A percentile compares a stretch with the other conserved stretches of the same genome.
Evolutionary conservation across 2,113 vertebrate species (phyloP).

Genomic region (Cephalopterus ornatus): DNA sequence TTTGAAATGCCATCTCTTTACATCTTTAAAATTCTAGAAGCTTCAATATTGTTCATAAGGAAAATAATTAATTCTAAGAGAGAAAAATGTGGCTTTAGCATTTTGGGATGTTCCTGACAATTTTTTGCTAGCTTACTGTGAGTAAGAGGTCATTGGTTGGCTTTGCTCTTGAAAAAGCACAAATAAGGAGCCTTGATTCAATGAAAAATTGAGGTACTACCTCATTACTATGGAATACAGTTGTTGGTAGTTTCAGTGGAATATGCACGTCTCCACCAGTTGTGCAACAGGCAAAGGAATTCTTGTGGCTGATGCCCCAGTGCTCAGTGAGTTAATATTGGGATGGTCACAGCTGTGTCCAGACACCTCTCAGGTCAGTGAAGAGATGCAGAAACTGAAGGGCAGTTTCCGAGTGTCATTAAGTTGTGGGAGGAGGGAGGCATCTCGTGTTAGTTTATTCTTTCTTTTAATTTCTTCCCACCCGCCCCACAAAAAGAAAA

Average conservation of each 20-base stretch:
- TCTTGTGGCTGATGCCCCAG: background rate
- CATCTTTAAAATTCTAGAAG: background rate
- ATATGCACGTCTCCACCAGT: background rate
- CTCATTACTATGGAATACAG: background rate
- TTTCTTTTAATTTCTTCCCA: background rate
- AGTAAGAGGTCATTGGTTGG: background rate
- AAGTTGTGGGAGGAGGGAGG: background rate
- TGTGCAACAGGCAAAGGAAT: background rate
- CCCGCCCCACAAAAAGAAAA: background rate
- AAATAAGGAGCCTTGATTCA: background rate
- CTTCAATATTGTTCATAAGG: background rate
- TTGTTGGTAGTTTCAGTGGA: background rate
- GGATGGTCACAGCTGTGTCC: background rate
- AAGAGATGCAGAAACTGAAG: background rate
- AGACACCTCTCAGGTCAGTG: background rate
- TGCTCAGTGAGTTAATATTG: background rate
- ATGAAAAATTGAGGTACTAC: background rate
- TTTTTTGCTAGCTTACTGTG: background rate
- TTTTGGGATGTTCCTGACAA: background rate
- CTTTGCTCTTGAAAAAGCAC: background rate
- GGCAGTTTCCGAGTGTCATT: background rate
- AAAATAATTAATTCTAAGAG: background rate
- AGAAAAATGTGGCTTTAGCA: background rate
- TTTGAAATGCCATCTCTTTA: background rate
- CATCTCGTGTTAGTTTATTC: background rate